A percentile compares a stretch with the other conserved stretches of the same genome.
Evolutionary conservation across 2,888 invertebrate genomes (phyloP).

Genomic region (Polyommatus icarus): DNA sequence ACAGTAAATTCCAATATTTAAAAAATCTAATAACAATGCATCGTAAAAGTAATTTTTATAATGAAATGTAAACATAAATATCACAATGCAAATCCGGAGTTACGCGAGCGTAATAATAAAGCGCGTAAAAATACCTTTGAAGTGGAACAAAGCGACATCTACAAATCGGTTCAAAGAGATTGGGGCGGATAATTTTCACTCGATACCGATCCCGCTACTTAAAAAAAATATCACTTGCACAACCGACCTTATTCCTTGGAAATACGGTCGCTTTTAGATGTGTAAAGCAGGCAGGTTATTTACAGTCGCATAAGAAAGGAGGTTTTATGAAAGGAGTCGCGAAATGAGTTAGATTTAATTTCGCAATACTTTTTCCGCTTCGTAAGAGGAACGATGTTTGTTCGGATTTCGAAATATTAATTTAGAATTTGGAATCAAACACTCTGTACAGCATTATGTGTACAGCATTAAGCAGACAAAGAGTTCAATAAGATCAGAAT

Average conservation of each 20-base stretch:
- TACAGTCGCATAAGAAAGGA: constrained; percentile 59
- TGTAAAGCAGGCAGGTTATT: constrained; percentile 51
- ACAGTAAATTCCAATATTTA: background rate
- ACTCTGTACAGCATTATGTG: constrained; percentile 23
- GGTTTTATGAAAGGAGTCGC: constrained; percentile 61
- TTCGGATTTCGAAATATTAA: constrained; percentile 43
- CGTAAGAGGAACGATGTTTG: constrained; percentile 49
- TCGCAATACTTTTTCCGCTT: constrained; percentile 52
- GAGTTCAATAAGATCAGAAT: constrained; percentile 24
- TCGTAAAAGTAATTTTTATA: constrained; percentile 3
- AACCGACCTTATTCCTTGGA: constrained; percentile 11
- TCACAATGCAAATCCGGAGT: constrained; percentile 48
- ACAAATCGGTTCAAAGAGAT: constrained; percentile 70
- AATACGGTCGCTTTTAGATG: constrained; percentile 35
- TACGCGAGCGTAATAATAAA: constrained; percentile 67
- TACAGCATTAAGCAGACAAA: constrained; percentile 10
- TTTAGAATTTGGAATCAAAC: constrained; percentile 36
- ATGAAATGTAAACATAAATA: constrained; percentile 47
- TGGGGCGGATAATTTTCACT: constrained; percentile 65
- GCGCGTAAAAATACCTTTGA: constrained; percentile 66
- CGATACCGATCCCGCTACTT: constrained; percentile 63
- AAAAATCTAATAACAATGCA: background rate
- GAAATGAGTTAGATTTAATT: constrained; percentile 70
- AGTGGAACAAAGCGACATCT: constrained; percentile 65
- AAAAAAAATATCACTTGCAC: constrained; percentile 44